These are phyloP conservation scores for Poecilia wingei DNA, from an alignment of 2,797 vertebrate genomes.

Conservation along the genomic window DNA sequence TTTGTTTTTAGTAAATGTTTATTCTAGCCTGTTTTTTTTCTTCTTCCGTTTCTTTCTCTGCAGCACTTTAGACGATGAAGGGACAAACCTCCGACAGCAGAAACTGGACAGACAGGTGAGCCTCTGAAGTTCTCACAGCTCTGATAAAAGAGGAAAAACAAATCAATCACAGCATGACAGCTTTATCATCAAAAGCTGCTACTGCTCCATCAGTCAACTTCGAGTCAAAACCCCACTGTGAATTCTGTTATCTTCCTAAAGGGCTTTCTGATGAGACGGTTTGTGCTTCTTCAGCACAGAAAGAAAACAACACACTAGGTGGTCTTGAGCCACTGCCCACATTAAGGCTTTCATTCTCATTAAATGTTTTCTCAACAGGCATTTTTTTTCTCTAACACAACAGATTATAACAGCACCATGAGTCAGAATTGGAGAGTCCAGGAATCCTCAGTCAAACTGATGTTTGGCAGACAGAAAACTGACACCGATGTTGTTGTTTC, in stretches of 20 bases:
- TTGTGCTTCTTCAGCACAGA: not conserved
- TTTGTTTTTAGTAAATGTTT: not conserved
- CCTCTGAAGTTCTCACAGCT: conserved; percentile 3
- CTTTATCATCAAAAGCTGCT: conserved; percentile 23
- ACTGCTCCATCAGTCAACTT: conserved; percentile 18
- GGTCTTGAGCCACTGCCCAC: not conserved
- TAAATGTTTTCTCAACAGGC: not conserved
- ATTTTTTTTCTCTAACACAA: not conserved
- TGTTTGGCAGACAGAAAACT: conserved; percentile 16
- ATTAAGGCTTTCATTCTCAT: not conserved
- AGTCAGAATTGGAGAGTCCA: not conserved
- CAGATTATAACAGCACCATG: not conserved
- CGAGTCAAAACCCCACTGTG: not conserved
- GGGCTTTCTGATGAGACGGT: not conserved
- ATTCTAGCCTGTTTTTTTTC: not conserved
- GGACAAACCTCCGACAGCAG: conserved; percentile 95
- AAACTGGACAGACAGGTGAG: conserved; percentile 97
- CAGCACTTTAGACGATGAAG: conserved; percentile 98
- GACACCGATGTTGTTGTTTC: conserved; percentile 21
- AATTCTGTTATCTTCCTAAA: conserved; percentile 24
- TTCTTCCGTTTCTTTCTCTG: conserved; percentile 32
- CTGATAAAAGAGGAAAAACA: conserved; percentile 24
- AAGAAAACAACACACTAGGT: not conserved
- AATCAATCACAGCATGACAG: conserved; percentile 21
- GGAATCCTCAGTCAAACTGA: conserved; percentile 1